Evolutionary conservation across 2,113 vertebrate genomes (phyloP).

Genomic region (Thymallus thymallus): DNA sequence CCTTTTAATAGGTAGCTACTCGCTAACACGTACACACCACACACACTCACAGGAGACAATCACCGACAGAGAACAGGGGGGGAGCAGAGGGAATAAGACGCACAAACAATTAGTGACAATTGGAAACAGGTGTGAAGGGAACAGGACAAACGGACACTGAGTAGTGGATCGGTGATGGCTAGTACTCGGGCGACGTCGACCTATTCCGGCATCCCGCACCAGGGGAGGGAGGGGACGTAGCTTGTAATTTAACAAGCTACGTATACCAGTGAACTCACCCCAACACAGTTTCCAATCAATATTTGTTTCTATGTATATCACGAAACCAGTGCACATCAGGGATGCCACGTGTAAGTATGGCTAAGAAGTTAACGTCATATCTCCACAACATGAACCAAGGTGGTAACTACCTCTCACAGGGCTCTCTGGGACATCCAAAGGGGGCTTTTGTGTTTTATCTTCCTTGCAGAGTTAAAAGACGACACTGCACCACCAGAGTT

Average conservation of each 20-base stretch:
- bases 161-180: no score
- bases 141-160: no score
- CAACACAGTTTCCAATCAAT: background rate
- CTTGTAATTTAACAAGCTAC: background rate
- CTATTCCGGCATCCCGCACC: no score
- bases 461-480: background rate
- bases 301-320: background rate
- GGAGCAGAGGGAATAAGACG: no score
- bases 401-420: background rate
- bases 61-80: no score
- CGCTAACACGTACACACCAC: no score
- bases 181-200: no score
- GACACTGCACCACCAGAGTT: background rate
- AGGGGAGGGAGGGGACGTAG: no score
- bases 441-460: background rate
- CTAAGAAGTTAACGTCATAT: conserved; percentile 1
- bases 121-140: no score
- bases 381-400: background rate
- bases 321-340: background rate
- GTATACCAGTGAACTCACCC: background rate
- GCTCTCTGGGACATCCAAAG: background rate
- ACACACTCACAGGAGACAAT: no score
- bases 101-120: no score
- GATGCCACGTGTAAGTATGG: background rate
- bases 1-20: no score